These are phyloP conservation scores for Agrilus biguttatus DNA, from an alignment of 2,888 invertebrate species.

Conservation along the genomic window DNA sequence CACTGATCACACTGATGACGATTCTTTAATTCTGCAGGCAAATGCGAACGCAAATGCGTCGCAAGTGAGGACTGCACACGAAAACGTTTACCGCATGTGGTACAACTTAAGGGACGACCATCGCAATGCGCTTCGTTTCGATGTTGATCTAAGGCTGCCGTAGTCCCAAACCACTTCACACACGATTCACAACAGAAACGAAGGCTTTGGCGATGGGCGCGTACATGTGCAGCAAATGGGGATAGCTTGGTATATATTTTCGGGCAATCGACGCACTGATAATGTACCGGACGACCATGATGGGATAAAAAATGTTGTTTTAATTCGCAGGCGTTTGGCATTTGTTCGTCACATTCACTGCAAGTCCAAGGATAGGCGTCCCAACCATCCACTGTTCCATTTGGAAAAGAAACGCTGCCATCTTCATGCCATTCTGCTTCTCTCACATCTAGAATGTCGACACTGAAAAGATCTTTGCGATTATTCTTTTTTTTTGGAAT, in stretches of 20 bases:
- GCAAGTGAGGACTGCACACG: constrained; percentile 40
- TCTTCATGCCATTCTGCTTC: constrained; percentile 24
- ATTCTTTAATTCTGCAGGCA: constrained; percentile 41
- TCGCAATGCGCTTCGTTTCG: constrained; percentile 33
- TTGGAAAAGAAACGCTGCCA: constrained; percentile 22
- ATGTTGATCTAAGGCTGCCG: constrained; percentile 26
- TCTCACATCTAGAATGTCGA: constrained; percentile 11
- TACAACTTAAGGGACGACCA: constrained; percentile 35
- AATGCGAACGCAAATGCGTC: constrained; percentile 39
- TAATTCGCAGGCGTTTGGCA: constrained; percentile 34
- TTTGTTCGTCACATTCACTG: constrained; percentile 35
- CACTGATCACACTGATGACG: constrained; percentile 43
- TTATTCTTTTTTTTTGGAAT: too few species aligned
- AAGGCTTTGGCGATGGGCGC: constrained; percentile 44
- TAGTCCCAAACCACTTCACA: constrained; percentile 39
- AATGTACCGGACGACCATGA: constrained; percentile 48
- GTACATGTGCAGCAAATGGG: constrained; percentile 48
- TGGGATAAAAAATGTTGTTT: constrained; percentile 44
- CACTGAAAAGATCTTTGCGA: too few species aligned
- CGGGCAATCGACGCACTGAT: constrained; percentile 52
- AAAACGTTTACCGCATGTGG: constrained; percentile 40
- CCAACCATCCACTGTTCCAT: constrained; percentile 25
- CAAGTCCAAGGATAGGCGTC: constrained; percentile 38
- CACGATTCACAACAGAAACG: constrained; percentile 41
- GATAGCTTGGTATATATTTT: constrained; percentile 46